These are phyloP conservation scores for Artemia franciscana DNA, from an alignment of 1,140 invertebrate species.

Conservation along the genomic window DNA sequence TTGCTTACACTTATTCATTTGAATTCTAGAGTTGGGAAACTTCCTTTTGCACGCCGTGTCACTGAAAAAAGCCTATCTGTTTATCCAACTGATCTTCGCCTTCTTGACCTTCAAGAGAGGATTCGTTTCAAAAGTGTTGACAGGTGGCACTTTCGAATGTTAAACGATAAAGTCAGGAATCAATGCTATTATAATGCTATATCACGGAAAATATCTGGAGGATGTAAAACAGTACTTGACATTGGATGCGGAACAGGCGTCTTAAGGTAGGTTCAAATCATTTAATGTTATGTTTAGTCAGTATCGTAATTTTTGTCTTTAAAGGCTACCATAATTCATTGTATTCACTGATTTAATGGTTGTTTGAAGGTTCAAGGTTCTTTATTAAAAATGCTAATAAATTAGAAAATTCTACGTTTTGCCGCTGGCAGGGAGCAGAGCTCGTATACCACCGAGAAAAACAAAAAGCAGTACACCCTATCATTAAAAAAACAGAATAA, in stretches of 20 bases:
- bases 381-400: too few species aligned
- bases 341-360: too few species aligned
- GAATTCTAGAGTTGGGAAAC: neutral
- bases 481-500: too few species aligned
- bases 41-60: neutral
- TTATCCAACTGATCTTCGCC: neutral
- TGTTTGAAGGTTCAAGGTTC: too few species aligned
- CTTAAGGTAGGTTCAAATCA: slow-evolving; percentile 21
- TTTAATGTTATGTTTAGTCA: too few species aligned
- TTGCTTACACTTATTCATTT: too few species aligned
- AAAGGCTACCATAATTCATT: too few species aligned
- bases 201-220: slow-evolving; percentile 24
- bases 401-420: too few species aligned
- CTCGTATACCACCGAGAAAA: too few species aligned
- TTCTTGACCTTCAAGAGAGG: neutral
- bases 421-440: too few species aligned
- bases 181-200: slow-evolving; percentile 36
- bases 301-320: too few species aligned
- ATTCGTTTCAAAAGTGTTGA: slow-evolving; percentile 23
- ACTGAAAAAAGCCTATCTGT: neutral
- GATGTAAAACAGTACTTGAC: slow-evolving; percentile 34
- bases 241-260: slow-evolving; percentile 49
- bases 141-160: slow-evolving; percentile 56
- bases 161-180: slow-evolving; percentile 46
- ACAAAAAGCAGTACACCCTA: too few species aligned